Base-by-base conservation (phyloP, 53 echinoderm and acorn worm species). In the Patiria pectinifera region DNA sequence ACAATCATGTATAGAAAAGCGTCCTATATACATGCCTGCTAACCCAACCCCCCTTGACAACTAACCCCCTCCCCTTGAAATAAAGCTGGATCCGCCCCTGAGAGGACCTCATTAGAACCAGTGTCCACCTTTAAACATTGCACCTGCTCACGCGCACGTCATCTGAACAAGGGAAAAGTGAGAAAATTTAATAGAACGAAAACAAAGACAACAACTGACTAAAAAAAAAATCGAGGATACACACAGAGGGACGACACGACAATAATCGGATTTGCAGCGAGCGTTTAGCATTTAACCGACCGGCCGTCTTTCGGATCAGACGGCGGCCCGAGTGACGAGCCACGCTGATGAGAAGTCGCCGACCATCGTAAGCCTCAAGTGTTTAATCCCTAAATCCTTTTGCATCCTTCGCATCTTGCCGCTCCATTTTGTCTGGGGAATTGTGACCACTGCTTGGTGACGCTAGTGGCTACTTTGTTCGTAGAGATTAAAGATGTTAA, bases 211-310 rank as follows among this genome's bases (percentile, higher is more conserved):
- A 5, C 19, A 5, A 18, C 21, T 14, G 70, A 70, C 11, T 19
- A 18, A 70, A 19, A 18, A 70, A 70, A 70, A 24, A 24, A 43
- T 11, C 13, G 21, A 18, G 43, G 62, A 62, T 23, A 62, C 26
- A 62, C 43, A 84, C 62, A 44, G 3, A 15, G 15, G 60, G 84
- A 66, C 44, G 66, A 35, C 84, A 66, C 62, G 18, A 22, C 12
- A 23, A 26, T 22, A 84, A 84, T 84, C 62, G 84, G 62, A 11
- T 84, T 84, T 49, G 84, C 84, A 0, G 62, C 66, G 62, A 23
- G 35, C 62, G 25, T 24, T 18, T 45, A 61, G 26, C 19, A 84
- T 25, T 82, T 70, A 43, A 62, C 62, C 60, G 83, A 7, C 61
- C 11, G n/a, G 18, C 62, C 35, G 59, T 4, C 49, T 18, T 22